Base-by-base conservation (phyloP, 2,797 vertebrate genomes). In the Scolopax bukidnonensis region DNA sequence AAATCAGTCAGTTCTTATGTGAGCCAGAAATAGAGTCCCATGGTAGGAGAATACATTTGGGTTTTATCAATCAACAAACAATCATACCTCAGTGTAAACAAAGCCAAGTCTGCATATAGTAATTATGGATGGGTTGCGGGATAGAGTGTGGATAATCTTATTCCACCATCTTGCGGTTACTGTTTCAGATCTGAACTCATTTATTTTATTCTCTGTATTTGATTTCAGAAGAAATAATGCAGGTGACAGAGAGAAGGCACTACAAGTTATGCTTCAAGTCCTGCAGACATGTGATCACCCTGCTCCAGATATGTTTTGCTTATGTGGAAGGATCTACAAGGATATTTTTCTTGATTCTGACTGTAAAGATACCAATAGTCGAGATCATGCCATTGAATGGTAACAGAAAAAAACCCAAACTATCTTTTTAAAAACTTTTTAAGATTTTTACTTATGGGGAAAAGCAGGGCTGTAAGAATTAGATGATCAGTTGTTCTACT, bases 261-360 rank as follows among this genome's bases (percentile, higher is more conserved):
- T 99, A 10, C 89, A 98, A n/a, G 98, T 99, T 97, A 99, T 99
- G 98, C 98, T 99, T 60, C 99, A 99, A 96, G 98, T 99, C 80
- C 80, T 99, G 63, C 98, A 99, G 96, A 98, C 98, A 0, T 99
- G 99, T 87, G 99, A 99, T 85, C 98, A 98, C 67, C 99, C 99
- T 2, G 98, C 99, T 14, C 99, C 99, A 0, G 99, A 99, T 92
- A 99, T 99, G 99, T 99, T 99, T 98, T 99, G 99, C 87, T 98
- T 99, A 27, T 99, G 99, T 81, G 99, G 99, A 51, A 98, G 99
- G n/a, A 99, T 99, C 95, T 99, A 99, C 96, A 99, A 99, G 93
- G 99, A 99, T 95, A 99, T 99, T 87, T 99, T 99, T 95, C 98
- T 99, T 16, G 99, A 99, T 97, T 99, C 99, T 1, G 98, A 99